Percentiles rank a stretch among this genome's conserved stretches.
phyloP scores from a whole-genome alignment of 2,888 invertebrate genomes.

The Archips crataeganus region DNA sequence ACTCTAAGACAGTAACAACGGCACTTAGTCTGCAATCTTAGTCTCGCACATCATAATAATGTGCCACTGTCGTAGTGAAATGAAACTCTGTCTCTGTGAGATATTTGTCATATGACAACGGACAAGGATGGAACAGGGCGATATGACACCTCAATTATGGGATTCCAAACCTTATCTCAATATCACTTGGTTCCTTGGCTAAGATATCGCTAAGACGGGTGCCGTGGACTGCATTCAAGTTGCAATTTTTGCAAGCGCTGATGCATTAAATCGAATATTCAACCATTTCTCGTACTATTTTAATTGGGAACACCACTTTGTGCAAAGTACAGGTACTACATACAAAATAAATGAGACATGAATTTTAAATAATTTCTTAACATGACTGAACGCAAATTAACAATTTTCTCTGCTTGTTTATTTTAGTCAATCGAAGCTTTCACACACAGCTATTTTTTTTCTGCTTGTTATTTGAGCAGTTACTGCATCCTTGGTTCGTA shows the following conservation, averaged over 20 bases:
- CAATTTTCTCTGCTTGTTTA: too few species aligned
- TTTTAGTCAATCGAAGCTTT: too few species aligned
- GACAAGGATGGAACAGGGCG: constrained; percentile 54
- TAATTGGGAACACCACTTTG: constrained; percentile 15
- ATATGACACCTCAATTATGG: neutral
- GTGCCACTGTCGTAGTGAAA: too few species aligned
- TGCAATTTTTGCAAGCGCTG: constrained; percentile 75
- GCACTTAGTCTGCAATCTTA: too few species aligned
- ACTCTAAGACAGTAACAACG: too few species aligned
- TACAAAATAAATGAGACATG: neutral
- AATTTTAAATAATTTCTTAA: too few species aligned
- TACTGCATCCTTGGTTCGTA: too few species aligned
- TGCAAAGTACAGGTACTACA: neutral
- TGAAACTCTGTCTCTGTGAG: neutral
- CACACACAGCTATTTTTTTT: too few species aligned
- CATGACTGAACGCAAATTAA: too few species aligned
- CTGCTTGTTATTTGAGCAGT: too few species aligned
- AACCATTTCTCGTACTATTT: constrained; percentile 38
- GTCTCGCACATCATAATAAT: too few species aligned
- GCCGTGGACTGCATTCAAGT: constrained; percentile 50
- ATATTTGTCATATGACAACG: constrained; percentile 1
- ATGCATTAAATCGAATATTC: constrained; percentile 76
- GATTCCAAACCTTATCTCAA: constrained; percentile 10
- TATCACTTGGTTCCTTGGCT: neutral
- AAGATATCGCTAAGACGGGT: neutral